Conservation (phyloP, 2,797 vertebrate genomes). For the Cuculus canorus region DNA sequence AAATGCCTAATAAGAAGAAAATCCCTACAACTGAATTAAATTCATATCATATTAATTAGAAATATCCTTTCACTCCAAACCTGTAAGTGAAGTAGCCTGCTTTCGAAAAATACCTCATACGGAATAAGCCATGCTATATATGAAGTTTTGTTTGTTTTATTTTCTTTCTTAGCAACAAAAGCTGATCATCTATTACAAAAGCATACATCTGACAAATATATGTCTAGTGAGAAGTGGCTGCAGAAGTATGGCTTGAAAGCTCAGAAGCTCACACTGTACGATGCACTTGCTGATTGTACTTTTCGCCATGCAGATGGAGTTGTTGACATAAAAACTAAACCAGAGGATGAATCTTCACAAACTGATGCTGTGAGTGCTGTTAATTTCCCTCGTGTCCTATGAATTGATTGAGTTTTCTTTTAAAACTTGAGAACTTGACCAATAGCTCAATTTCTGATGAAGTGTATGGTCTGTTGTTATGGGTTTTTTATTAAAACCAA, state of each 20-base stretch:
- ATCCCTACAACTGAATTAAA: accelerated
- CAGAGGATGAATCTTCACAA: constrained; percentile 71
- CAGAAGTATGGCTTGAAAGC: constrained; percentile 79
- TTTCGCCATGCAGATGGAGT: constrained; percentile 80
- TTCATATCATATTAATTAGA: too few species aligned
- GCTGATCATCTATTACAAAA: background rate
- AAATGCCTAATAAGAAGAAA: background rate
- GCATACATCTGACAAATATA: constrained; percentile 54
- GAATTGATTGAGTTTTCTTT: background rate
- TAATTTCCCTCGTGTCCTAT: background rate
- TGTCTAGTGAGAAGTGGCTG: constrained; percentile 80
- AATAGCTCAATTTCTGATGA: background rate
- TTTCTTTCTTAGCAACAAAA: constrained; percentile 3
- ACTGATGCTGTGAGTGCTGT: constrained; percentile 79
- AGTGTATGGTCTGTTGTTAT: background rate
- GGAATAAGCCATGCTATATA: background rate
- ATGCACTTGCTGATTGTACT: constrained; percentile 77
- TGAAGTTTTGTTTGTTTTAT: background rate
- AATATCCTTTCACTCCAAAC: background rate
- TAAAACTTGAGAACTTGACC: background rate
- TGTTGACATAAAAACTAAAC: constrained; percentile 80
- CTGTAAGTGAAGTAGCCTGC: background rate
- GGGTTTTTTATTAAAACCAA: background rate
- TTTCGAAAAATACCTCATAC: background rate
- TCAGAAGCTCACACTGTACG: constrained; percentile 75